Conservation (phyloP, 2,113 vertebrate species). For the Ciconia stormi region DNA sequence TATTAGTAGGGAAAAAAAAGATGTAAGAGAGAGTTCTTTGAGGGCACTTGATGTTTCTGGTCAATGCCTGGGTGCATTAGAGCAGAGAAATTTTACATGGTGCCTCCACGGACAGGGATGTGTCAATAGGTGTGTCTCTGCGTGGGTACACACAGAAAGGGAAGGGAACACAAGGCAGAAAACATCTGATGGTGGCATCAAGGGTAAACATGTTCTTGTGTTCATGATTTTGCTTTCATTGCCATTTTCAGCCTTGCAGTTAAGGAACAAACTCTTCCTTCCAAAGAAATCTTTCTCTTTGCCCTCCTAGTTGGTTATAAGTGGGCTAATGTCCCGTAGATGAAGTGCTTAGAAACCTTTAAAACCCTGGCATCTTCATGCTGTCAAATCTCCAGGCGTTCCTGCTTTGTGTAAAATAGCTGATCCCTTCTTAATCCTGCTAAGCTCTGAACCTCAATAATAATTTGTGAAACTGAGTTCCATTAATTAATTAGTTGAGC, state of each 20-base stretch:
- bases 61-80: neutral
- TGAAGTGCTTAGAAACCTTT: neutral
- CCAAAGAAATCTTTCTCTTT: neutral
- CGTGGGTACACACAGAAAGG: neutral
- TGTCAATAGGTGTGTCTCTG: slow-evolving; percentile 19
- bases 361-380: neutral
- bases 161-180: neutral
- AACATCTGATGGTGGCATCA: neutral
- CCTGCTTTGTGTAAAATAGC: neutral
- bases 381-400: neutral
- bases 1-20: neutral
- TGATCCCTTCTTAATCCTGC: neutral
- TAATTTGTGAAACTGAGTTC: neutral
- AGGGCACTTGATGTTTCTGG: neutral
- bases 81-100: neutral
- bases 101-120: neutral
- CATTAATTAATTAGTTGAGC: neutral
- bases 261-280: neutral
- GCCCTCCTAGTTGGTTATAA: neutral
- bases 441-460: neutral
- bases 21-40: neutral
- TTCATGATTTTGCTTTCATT: neutral
- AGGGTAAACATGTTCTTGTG: neutral
- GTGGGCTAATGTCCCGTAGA: neutral
- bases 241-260: neutral